Evolutionary conservation across 30 jellyfish, hydroid and myxozoan species (phyloP), one percentile per base, ranked within the genome.

Genomic region (Hydractinia echinata): DNA sequence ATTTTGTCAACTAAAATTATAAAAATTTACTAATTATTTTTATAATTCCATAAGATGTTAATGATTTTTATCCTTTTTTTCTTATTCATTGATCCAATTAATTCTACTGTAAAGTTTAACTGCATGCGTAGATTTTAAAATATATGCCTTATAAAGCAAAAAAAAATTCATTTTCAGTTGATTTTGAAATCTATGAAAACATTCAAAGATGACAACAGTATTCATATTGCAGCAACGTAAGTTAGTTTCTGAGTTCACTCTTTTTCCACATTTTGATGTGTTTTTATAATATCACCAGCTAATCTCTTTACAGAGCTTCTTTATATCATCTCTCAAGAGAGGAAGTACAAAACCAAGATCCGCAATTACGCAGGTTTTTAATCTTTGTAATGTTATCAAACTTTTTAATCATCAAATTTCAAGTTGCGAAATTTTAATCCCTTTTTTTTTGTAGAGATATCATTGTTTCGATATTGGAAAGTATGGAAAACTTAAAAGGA

Each of bases 401-500:
- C 44, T 30, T 30, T 30, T 0, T 30, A 30, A 30, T 30, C 44
- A 30, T 30, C 44, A 30, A 30, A 30, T 30, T 30, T 30, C 44
- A 30, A 30, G 44, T 30, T 30, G 44, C 44, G 44, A 64, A 64
- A 7, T 64, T 64, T 64, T 64, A 13, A 64, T n/a, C 39, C 74
- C 18, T 72, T 4, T 19, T 48, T 21, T n/a, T 15, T 69, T 60
- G 10, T 74, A 74, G 83, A 74, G 83, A n/a, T 74, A 58, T 79
- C 6, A 53, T 79, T 76, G 74, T 19, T 7, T 66, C 55, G 16
- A 67, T 81, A 6, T 19, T 85, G n/a, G 55, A 51, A 49, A 67
- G 91, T 55, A 60, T 85, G 84, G 85, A 56, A 44, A 84, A 62
- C 69, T 52, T 81, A 4, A 68, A 77, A 53, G 85, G 66, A 5